Percentiles rank a stretch among this genome's conserved stretches.
Conservation (phyloP, 2,113 vertebrate genomes). For the Dipodomys merriami region DNA sequence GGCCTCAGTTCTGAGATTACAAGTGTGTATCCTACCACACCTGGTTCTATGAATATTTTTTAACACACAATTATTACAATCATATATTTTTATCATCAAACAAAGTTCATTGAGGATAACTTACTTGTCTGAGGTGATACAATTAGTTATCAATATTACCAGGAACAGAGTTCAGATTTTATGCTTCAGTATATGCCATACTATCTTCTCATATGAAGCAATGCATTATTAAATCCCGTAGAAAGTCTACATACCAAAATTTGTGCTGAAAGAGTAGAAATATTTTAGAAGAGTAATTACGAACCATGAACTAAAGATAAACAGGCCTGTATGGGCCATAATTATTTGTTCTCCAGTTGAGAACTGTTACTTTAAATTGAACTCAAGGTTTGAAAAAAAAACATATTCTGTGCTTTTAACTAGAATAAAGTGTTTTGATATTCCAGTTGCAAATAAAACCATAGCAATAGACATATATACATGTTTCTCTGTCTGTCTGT, state of each 20-base stretch:
- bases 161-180: neutral
- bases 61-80: neutral
- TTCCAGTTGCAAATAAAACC: neutral
- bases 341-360: slow-evolving; percentile 3
- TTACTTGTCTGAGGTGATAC: neutral
- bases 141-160: neutral
- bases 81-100: neutral
- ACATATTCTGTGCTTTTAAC: neutral
- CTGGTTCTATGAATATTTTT: neutral
- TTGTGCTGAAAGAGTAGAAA: neutral
- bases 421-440: neutral
- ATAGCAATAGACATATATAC: neutral
- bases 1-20: no score
- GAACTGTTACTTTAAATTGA: neutral
- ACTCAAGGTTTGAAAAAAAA: neutral
- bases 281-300: neutral
- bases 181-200: neutral
- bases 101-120: neutral
- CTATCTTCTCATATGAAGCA: neutral
- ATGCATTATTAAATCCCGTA: no score
- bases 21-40: no score
- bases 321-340: neutral
- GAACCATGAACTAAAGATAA: neutral
- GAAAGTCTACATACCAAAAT: neutral
- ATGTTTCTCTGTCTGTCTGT: no score